Conservation (phyloP, 2,888 invertebrate species). For the Brenthis ino region DNA sequence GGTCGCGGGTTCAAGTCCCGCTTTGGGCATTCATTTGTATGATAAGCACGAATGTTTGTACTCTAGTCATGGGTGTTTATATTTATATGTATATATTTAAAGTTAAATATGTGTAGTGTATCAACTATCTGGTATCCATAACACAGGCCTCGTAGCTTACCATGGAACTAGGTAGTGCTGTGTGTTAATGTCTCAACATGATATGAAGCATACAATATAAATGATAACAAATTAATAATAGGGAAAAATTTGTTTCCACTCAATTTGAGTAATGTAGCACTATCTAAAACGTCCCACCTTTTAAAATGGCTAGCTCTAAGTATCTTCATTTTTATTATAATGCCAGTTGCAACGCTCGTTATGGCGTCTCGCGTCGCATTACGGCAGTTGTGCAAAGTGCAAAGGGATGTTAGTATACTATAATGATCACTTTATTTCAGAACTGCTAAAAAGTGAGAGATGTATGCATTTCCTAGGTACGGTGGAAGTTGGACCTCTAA, state of each 20-base stretch:
- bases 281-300: slow-evolving; percentile 11
- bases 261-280: slow-evolving; percentile 12
- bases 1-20: too few relatives aligned
- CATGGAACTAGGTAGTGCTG: too few relatives aligned
- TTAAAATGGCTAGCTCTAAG: slow-evolving; percentile 18
- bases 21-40: too few relatives aligned
- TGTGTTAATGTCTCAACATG: too few relatives aligned
- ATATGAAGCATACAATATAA: too few relatives aligned
- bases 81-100: too few relatives aligned
- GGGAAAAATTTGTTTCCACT: slow-evolving; percentile 10
- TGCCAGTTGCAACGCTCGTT: slow-evolving; percentile 32
- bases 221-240: not conserved
- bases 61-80: too few relatives aligned
- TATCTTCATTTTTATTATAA: slow-evolving; percentile 36
- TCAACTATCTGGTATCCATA: too few relatives aligned
- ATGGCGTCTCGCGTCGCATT: slow-evolving; percentile 29
- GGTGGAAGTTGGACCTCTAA: not conserved
- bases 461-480: slow-evolving; percentile 11
- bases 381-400: slow-evolving; percentile 37
- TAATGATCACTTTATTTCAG: slow-evolving; percentile 37
- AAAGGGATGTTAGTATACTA: slow-evolving; percentile 35
- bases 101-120: too few relatives aligned
- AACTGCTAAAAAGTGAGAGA: slow-evolving; percentile 21
- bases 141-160: too few relatives aligned
- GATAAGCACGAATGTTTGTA: too few relatives aligned